Evolutionary conservation across 2,888 invertebrate species (phyloP), one percentile per base, ranked within the genome.

Genomic region (Ditula angustiorana): DNA sequence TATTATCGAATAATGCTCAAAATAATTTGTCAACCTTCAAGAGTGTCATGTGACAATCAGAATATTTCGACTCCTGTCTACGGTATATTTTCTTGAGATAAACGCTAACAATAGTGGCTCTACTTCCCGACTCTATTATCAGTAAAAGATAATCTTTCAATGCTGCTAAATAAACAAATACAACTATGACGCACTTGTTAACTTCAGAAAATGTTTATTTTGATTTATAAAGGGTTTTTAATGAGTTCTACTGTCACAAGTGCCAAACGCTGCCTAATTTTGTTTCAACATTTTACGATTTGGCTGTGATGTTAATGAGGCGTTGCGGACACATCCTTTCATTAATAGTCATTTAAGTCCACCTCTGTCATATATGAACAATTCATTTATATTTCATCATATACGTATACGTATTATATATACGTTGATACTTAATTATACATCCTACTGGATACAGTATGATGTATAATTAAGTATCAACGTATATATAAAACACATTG

Each of bases 1-100:
- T 35, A 35, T 59, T n/a, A 59, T 53, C 64, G 53, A 53, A 64
- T 47, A 59, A 59, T 64, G 37, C 52, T 44, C 35, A 59, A 64
- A 64, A 59, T 64, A 64, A 52, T 58, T 49, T 44, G 41, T 33
- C 24, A 58, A 52, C 58, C 63, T 63, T 49, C 47, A 55, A 30
- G 19, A 49, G 30, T 28, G 58, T 59, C 64, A 53, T 53, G 35
- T 59, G 64, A 64, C 53, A 58, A 64, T 64, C 64, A 37, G 21
- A 30, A 33, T 52, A 35, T 64, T 53, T 59, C 64, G 59, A 59
- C 59, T 53, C 46, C 19, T 58, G 59, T 63, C 50, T 23, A 21
- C 47, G 26, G 21, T 35, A 23, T 35, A 24, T 52, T 19, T 50
- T 53, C 21, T 33, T 26, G 24, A 41, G 16, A 57, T 57, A 52